These are phyloP conservation scores for Parasteatoda tepidariorum DNA, from an alignment of 1,140 invertebrate species.

Conservation along the genomic window DNA sequence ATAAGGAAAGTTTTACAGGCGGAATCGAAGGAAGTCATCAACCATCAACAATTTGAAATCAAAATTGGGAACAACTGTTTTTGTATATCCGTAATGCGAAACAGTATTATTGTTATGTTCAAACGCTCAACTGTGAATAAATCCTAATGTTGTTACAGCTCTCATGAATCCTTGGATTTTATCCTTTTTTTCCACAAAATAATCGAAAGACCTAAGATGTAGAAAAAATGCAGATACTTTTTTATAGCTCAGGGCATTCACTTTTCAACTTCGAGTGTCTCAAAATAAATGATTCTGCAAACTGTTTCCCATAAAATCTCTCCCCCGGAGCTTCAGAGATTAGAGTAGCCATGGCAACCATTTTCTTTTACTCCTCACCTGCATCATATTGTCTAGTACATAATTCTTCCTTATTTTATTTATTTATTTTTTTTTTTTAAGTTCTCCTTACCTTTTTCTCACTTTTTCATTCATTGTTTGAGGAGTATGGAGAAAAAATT, in stretches of 20 bases:
- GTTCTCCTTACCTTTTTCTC: too few species aligned
- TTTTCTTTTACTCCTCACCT: constrained; percentile 7
- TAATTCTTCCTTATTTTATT: constrained; percentile 39
- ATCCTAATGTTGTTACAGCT: neutral
- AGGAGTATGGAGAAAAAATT: neutral
- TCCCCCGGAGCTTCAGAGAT: constrained; percentile 41
- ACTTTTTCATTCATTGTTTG: neutral
- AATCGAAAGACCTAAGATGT: neutral
- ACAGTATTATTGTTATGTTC: neutral
- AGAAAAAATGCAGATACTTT: constrained; percentile 40
- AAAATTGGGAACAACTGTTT: too few species aligned
- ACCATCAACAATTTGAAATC: too few species aligned
- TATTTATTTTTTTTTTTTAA: too few species aligned
- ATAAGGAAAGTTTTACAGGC: too few species aligned
- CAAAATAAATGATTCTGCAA: constrained; percentile 55
- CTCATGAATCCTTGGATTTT: neutral
- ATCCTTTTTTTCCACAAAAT: neutral
- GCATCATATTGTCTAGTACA: constrained; percentile 32
- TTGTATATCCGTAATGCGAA: neutral
- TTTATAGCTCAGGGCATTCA: constrained; percentile 41
- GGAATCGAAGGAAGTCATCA: too few species aligned
- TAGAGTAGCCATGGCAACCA: constrained; percentile 42
- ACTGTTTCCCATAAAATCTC: constrained; percentile 52
- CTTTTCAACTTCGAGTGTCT: constrained; percentile 42
- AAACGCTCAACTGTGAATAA: neutral